Evolutionary conservation across 1,140 invertebrate species (phyloP), one percentile per base, ranked within the genome.

Genomic region (Reticulitermes speratus): DNA sequence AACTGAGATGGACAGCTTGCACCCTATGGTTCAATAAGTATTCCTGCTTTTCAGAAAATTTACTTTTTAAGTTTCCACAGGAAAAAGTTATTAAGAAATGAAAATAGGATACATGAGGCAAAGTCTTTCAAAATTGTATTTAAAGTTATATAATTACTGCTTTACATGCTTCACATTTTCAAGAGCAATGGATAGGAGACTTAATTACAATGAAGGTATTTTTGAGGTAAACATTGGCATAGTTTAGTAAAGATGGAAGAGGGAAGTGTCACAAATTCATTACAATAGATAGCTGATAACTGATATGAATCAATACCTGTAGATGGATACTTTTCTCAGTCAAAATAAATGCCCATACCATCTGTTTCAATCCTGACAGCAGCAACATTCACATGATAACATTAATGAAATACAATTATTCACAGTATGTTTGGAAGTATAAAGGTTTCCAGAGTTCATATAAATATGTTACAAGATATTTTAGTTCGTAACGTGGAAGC

Each of bases 61-160:
- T 48, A 48, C 6, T 48, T 19, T 65, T 65, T 21, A 8, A 23
- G 59, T 65, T n/a, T 65, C 59, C 14, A 7, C 21, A 19, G 21
- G 65, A 75, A 2, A 30, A 25, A 25, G n/a, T n/a, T 75, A 75
- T 5, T 75, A 30, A n/a, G n/a, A 75, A 75, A n/a, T 11, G 25
- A 75, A 75, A 75, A 75, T 16, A 75, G 65, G n/a, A 25, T 75
- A 30, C 25, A 75, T 75, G 65, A 75, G 65, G 65, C 65, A 75
- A 75, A 75, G 65, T 75, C 65, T 75, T 75, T 75, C 65, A 75
- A 75, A 75, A 75, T 25, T 75, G 65, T 75, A 75, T 75, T 75
- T 75, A 75, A 75, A 75, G 65, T 75, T 75, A 75, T 65, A 65
- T 65, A 65, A 65, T 25, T 75, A 75, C 65, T 75, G 65, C 25